Evolutionary conservation across 2,797 vertebrate species (phyloP), one percentile per base, ranked within the genome.

Genomic region (Allobates femoralis): DNA sequence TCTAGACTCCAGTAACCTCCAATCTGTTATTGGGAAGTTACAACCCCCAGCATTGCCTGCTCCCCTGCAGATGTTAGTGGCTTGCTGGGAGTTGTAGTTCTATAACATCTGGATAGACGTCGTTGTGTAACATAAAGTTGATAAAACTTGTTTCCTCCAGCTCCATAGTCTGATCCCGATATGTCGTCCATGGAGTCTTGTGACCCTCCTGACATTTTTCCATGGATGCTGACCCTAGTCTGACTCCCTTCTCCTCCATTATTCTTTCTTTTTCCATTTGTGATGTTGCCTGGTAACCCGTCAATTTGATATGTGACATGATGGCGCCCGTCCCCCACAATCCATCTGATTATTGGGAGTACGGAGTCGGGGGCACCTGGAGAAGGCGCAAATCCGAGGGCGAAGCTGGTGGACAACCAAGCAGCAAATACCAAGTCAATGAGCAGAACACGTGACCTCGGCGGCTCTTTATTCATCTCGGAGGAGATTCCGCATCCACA

Each of bases 261-360:
- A 50, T 62, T 62, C 67, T 56, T 71, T 69, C 46, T 51, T 34
- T 76, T n/a, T 56, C 16, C 37, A 28, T 75, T 50, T 50, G 56
- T 76, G 69, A 46, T 76, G 82, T 84, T 84, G 82, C 82, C 73
- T 76, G 55, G 82, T 60, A 84, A 84, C 82, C 28, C 23, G 16
- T 75, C 69, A 76, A 64, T 41, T 84, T 56, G 51, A 50, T 50
- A 41, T 76, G 71, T 58, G 41, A 41, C 67, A 41, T 50, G 37
- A 14, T 46, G 71, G 56, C 14, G 30, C 71, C 53, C 67, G 19
- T 71, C 66, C 66, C 81, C 81, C 81, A n/a, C 51, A 56, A 71
- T n/a, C 66, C 30, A 34, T 56, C 46, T 10, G 80, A 82, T 73
- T 62, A 66, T 19, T 41, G 77, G n/a, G 41, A 66, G 60, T 34